Evolutionary conservation across 2,888 invertebrate genomes (phyloP), one percentile per base, ranked within the genome.

Genomic region (Byasa hedistus): DNA sequence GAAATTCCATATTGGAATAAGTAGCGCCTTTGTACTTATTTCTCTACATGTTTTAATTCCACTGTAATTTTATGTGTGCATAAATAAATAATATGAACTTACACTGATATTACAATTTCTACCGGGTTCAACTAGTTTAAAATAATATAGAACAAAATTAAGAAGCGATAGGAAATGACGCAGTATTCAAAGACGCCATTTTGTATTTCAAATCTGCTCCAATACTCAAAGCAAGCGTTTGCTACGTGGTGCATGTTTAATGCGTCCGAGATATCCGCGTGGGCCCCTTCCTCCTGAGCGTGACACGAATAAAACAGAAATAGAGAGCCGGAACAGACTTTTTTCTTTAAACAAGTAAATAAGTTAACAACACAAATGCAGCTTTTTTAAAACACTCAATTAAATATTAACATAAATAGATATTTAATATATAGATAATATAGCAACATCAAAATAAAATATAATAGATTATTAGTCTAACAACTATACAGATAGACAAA

Each of bases 221-320:
- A 55, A 58, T 48, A 59, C 48, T 66, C 55, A 66, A 59, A 63
- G 62, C 48, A 48, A 62, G 27, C 62, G 52, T 61, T 57, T 48
- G 48, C 48, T 58, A 54, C 55, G 66, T 62, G 48, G 61, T 56
- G 62, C 60, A 65, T 65, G 23, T 62, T 55, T 59, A 66, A 66
- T 61, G 61, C 21, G 52, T 36, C 21, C 61, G 61, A 57, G 62
- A 63, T 54, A 48, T 63, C 62, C 58, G 62, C 58, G 32, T 56
- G 48, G 62, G 55, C 55, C 61, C n/a, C 55, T 62, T 36, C 48
- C 48, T 7, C 39, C n/a, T 54, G 48, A 55, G 27, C 66, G 66
- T 66, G 66, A 44, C 21, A 22, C 32, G 58, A 66, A 66, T 62
- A 52, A 57, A 57, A 39, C 7, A 27, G 21, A 27, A 64, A 52